phyloP scores from a whole-genome alignment of 2,888 invertebrate genomes.

The Ennomos quercinarius region DNA sequence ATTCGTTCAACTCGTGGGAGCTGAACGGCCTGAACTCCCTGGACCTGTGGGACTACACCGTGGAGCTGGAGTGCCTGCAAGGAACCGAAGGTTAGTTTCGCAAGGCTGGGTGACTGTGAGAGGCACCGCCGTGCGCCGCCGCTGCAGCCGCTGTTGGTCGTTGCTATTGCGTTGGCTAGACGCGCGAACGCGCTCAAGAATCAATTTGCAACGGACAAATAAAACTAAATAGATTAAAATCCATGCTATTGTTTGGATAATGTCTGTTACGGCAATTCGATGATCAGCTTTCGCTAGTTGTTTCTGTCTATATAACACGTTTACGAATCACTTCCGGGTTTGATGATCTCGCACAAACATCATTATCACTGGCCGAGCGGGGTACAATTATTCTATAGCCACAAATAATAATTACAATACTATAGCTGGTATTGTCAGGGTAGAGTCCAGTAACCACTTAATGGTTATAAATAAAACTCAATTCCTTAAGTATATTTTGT shows the following conservation, averaged over 20 bases:
- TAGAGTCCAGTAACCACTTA: slow-evolving; percentile 13
- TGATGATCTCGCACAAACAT: slow-evolving; percentile 21
- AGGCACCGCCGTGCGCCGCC: slow-evolving; percentile 41
- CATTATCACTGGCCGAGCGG: slow-evolving; percentile 5
- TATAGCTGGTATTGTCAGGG: slow-evolving; percentile 1
- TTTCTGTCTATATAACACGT: slow-evolving; percentile 10
- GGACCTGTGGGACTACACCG: slow-evolving; percentile 94
- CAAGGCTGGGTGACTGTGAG: slow-evolving; percentile 74
- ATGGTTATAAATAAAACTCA: no score
- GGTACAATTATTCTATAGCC: slow-evolving; percentile 6
- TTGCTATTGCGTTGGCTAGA: slow-evolving; percentile 5
- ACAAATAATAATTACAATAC: no score
- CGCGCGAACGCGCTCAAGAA: slow-evolving; percentile 37
- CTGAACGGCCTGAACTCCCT: slow-evolving; percentile 88
- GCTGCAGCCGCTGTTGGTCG: not conserved
- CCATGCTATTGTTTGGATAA: slow-evolving; percentile 60
- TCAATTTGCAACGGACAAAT: slow-evolving; percentile 59
- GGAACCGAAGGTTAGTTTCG: slow-evolving; percentile 89
- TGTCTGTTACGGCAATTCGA: slow-evolving; percentile 48
- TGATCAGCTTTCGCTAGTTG: slow-evolving; percentile 43
- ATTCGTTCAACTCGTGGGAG: slow-evolving; percentile 82
- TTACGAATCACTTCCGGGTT: slow-evolving; percentile 27
- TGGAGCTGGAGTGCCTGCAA: slow-evolving; percentile 92
- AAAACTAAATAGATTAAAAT: slow-evolving; percentile 51
- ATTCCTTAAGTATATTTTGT: not conserved